Percentiles rank a stretch among this genome's conserved stretches.
Evolutionary conservation across 2,797 vertebrate genomes (phyloP).

Genomic region (Diglossa cyanea): DNA sequence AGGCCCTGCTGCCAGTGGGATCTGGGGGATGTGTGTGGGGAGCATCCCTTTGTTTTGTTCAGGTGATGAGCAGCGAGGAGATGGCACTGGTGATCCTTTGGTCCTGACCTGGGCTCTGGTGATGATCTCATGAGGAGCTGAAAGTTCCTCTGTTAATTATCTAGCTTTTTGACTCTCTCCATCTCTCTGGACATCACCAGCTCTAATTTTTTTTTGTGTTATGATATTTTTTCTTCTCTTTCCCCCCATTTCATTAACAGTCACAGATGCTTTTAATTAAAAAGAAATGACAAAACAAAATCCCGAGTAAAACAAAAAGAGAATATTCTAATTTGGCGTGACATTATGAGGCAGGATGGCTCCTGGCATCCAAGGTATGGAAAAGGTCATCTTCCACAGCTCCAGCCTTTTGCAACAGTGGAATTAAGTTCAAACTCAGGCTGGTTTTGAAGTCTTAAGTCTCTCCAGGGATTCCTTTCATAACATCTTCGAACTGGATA

Average conservation of each 20-base stretch:
- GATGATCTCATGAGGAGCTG: accelerated
- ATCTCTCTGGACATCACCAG: neutral
- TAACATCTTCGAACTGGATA: slow-evolving; percentile 86
- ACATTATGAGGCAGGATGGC: slow-evolving; percentile 68
- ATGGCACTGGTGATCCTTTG: accelerated
- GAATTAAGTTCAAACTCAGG: slow-evolving; percentile 76
- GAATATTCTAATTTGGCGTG: slow-evolving; percentile 69
- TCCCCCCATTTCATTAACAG: neutral
- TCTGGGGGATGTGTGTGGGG: neutral
- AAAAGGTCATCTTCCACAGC: slow-evolving; percentile 69
- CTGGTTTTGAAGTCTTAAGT: slow-evolving; percentile 77
- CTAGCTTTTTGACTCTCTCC: neutral
- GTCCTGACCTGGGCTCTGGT: neutral
- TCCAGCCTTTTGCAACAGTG: slow-evolving; percentile 65
- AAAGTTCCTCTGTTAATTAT: neutral
- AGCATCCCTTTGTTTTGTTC: neutral
- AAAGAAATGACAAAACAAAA: slow-evolving; percentile 49
- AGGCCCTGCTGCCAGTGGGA: neutral
- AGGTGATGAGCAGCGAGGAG: neutral
- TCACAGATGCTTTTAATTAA: slow-evolving; percentile 71
- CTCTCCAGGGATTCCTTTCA: slow-evolving; percentile 86
- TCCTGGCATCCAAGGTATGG: slow-evolving; percentile 59
- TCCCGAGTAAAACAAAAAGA: slow-evolving; percentile 27
- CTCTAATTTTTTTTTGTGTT: neutral
- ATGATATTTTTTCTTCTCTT: neutral